phyloP scores from a whole-genome alignment of 2,888 invertebrate species.

The Drosophila rellima region DNA sequence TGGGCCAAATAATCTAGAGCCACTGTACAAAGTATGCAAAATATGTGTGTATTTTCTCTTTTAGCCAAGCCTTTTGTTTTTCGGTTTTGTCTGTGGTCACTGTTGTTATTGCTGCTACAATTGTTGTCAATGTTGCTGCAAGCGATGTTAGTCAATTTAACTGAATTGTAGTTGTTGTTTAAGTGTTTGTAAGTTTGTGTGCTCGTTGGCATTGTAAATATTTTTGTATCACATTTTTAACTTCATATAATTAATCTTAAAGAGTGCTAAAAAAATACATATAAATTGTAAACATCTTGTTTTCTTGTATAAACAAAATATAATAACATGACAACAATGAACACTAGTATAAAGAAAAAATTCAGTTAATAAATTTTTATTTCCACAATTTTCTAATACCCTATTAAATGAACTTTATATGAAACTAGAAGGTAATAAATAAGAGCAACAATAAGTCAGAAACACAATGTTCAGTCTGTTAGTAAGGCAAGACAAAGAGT shows the following conservation, averaged over 20 bases:
- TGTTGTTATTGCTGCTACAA: slow-evolving; percentile 34
- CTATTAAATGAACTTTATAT: not conserved
- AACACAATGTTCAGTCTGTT: no score
- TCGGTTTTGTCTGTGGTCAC: slow-evolving; percentile 50
- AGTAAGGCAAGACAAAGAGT: no score
- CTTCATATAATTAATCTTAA: slow-evolving; percentile 33
- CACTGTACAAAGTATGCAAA: slow-evolving; percentile 7
- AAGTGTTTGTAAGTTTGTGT: slow-evolving; percentile 14
- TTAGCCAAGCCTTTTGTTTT: slow-evolving; percentile 52
- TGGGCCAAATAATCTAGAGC: no score
- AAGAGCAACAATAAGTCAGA: not conserved
- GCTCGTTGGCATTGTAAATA: slow-evolving; percentile 16
- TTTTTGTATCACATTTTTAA: slow-evolving; percentile 18
- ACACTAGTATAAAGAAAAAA: not conserved
- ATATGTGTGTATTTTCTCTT: slow-evolving; percentile 33
- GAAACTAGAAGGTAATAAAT: not conserved
- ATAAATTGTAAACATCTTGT: slow-evolving; percentile 5
- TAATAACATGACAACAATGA: not conserved
- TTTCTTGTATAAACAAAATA: slow-evolving; percentile 1
- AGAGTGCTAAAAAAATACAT: not conserved
- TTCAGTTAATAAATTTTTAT: not conserved
- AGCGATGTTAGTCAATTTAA: slow-evolving; percentile 39
- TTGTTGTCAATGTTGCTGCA: slow-evolving; percentile 19
- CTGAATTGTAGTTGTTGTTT: slow-evolving; percentile 19
- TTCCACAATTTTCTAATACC: not conserved